Base-by-base conservation (phyloP, 2,113 vertebrate genomes). In the Macaca mulatta region DNA sequence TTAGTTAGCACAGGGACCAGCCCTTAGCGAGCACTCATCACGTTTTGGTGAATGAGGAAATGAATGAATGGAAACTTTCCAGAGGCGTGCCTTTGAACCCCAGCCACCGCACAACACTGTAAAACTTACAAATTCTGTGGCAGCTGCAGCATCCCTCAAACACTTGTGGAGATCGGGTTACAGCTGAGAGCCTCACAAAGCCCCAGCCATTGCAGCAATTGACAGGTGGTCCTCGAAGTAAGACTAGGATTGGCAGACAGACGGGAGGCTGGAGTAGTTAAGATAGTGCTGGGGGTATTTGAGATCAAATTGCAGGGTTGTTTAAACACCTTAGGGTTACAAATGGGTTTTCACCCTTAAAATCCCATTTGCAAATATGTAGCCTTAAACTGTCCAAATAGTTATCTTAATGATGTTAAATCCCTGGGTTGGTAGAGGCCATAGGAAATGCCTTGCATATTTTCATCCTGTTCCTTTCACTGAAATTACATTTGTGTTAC, bases 321-420 rank as follows among this genome's bases (percentile, higher is more conserved):
- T 97, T 96, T 95, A 95, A 97, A 95, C 64, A 96, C 90, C 81
- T 89, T 88, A 84, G 57, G 77, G 92, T 96, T 90, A 96, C 92
- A 96, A 97, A 96, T 96, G 96, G 72, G 79, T 84, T 93, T 93
- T 96, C 70, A 84, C 75, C 84, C 95, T 85, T 97, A 94, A 95
- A 98, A 96, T 94, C 90, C 89, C 77, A 90, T 95, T 88, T 94
- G 90, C 91, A 96, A 96, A 98, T 90, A 96, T 30, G 48, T 89
- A 94, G 95, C 84, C 94, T 96, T 98, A 72, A 95, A 93, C 52
- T 85, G 14, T 88, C 77, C 81, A 96, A 97, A 92, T 78, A 91
- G 94, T 77, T 69, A 43, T 93, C 79, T 96, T 96, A 91, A 96
- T 92, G 85, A 93, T 88, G 80, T 83, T 78, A 96, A 95, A 91